phyloP scores from a whole-genome alignment of 2,113 vertebrate genomes.

The Heloderma charlesbogerti region DNA sequence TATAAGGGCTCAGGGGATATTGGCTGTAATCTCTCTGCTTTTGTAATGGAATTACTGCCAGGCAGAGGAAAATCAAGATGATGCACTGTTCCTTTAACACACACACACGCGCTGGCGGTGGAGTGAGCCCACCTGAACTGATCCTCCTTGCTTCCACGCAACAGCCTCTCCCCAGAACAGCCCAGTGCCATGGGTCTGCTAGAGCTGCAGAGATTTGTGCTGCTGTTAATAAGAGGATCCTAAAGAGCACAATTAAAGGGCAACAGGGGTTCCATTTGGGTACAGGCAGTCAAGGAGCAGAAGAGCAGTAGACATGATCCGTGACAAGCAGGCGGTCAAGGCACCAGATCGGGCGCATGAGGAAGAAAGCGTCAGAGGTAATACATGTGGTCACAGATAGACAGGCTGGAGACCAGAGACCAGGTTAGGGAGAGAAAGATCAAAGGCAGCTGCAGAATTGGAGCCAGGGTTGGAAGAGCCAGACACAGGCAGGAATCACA shows the following conservation, averaged over 20 bases:
- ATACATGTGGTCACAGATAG: background rate
- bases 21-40: background rate
- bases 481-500: background rate
- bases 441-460: background rate
- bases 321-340: background rate
- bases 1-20: background rate
- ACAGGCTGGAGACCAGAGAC: background rate
- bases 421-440: background rate
- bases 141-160: background rate
- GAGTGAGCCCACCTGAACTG: background rate
- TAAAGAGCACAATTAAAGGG: background rate
- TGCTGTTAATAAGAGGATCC: too few relatives aligned
- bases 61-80: background rate
- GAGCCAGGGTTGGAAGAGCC: background rate
- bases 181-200: background rate
- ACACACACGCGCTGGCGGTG: background rate
- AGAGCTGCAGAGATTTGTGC: background rate
- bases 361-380: background rate
- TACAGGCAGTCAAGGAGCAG: background rate
- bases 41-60: background rate
- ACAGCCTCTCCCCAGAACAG: background rate
- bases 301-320: background rate
- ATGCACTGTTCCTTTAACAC: accelerated
- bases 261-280: background rate
- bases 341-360: background rate